Evolutionary conservation across 1,140 invertebrate species (phyloP).

Genomic region (Solenopsis fugax): DNA sequence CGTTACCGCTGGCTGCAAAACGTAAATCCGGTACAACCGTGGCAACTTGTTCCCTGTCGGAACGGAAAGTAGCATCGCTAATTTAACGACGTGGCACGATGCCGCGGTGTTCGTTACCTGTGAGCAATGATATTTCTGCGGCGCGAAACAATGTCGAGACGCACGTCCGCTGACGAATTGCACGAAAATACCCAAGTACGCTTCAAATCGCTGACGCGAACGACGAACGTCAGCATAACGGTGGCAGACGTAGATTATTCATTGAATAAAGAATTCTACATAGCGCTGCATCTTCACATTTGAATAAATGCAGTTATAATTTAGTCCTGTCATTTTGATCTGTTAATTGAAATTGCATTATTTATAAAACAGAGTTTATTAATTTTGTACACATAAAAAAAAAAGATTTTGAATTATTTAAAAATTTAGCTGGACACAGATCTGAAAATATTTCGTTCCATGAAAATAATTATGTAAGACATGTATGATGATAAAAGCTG

Average conservation of each 20-base stretch:
- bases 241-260: background rate
- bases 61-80: constrained; percentile 65
- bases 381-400: background rate
- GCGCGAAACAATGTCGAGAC: constrained; percentile 22
- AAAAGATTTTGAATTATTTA: too few relatives aligned
- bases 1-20: constrained; percentile 42
- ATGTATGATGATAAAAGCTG: too few relatives aligned
- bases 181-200: background rate
- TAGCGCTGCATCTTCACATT: background rate
- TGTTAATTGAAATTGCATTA: background rate
- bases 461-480: too few relatives aligned
- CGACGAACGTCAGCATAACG: background rate
- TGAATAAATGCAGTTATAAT: background rate
- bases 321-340: background rate
- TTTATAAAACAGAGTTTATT: background rate
- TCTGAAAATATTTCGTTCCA: too few relatives aligned
- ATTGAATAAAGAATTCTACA: background rate
- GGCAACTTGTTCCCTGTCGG: constrained; percentile 66
- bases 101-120: constrained; percentile 14
- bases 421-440: too few relatives aligned
- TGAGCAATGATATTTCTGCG: constrained; percentile 54
- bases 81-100: constrained; percentile 67
- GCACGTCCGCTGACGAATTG: constrained; percentile 13
- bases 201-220: constrained; percentile 8
- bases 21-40: constrained; percentile 66